Conservation (phyloP, 2,888 invertebrate species). For the Tanypteryx hageni region DNA sequence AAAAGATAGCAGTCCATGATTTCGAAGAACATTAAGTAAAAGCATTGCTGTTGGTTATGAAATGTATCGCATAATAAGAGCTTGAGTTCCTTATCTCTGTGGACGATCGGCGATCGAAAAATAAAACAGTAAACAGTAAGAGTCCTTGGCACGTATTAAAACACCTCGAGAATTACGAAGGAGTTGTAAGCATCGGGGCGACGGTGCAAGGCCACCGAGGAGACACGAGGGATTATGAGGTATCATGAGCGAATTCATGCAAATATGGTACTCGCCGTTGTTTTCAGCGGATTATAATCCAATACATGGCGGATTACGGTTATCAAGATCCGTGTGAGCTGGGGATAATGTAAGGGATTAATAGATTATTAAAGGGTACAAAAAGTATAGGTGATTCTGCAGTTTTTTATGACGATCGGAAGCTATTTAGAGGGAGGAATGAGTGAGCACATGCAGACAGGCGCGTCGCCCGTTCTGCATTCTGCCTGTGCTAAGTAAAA, state of each 20-base stretch:
- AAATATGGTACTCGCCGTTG: neutral
- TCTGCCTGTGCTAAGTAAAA: neutral
- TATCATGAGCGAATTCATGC: neutral
- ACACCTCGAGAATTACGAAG: neutral
- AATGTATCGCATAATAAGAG: neutral
- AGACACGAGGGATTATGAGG: slow-evolving; percentile 5
- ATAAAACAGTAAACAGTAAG: neutral
- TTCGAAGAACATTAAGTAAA: neutral
- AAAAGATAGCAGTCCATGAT: neutral
- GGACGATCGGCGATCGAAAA: neutral
- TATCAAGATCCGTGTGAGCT: neutral
- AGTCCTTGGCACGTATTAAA: slow-evolving; percentile 2
- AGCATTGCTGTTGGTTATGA: neutral
- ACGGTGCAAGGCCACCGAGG: neutral
- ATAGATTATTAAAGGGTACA: neutral
- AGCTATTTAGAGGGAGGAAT: neutral
- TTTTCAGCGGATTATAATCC: neutral
- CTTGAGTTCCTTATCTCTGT: neutral
- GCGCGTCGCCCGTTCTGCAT: neutral
- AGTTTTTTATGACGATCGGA: neutral
- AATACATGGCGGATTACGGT: slow-evolving; percentile 4
- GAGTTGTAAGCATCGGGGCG: slow-evolving; percentile 14
- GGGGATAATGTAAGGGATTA: neutral
- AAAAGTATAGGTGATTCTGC: neutral
- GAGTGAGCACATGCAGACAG: neutral